phyloP scores from a whole-genome alignment of 2,113 vertebrate species.

The Poeciliopsis retropinna region DNA sequence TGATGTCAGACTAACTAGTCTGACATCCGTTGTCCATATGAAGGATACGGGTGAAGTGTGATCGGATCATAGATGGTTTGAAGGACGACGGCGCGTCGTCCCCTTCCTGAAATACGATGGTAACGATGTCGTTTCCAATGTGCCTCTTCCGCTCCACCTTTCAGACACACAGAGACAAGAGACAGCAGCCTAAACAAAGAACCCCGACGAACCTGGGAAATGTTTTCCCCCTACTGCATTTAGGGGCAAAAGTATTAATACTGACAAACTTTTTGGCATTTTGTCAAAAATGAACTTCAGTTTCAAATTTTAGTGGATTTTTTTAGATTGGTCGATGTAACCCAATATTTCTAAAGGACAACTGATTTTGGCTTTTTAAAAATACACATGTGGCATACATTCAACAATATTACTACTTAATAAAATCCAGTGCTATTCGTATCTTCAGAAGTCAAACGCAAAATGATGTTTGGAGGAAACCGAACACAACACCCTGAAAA shows the following conservation, averaged over 20 bases:
- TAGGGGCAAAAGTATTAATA: neutral
- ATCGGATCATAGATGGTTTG: constrained; percentile 99
- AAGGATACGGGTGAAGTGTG: constrained; percentile 99
- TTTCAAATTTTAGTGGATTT: too few relatives aligned
- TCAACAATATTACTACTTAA: neutral
- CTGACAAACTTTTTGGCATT: neutral
- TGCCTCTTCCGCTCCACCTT: constrained; percentile 99
- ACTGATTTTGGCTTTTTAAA: too few relatives aligned
- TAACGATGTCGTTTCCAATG: constrained; percentile 98
- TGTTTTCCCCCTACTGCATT: neutral
- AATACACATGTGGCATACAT: neutral
- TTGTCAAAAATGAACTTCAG: too few relatives aligned
- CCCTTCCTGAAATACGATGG: constrained; percentile 98
- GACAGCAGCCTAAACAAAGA: neutral
- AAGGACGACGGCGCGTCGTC: constrained; percentile 92
- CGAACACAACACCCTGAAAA: too few relatives aligned
- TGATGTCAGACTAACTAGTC: too few relatives aligned
- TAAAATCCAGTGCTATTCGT: too few relatives aligned
- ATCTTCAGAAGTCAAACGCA: too few relatives aligned
- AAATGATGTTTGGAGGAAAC: too few relatives aligned
- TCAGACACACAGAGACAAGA: constrained; percentile 14
- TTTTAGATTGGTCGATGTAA: too few relatives aligned
- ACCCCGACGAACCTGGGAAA: neutral
- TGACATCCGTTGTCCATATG: constrained; percentile 6
- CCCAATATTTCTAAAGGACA: too few relatives aligned